These are phyloP conservation scores for Euthynnus affinis DNA, from an alignment of 2,797 vertebrate genomes.

Conservation along the genomic window DNA sequence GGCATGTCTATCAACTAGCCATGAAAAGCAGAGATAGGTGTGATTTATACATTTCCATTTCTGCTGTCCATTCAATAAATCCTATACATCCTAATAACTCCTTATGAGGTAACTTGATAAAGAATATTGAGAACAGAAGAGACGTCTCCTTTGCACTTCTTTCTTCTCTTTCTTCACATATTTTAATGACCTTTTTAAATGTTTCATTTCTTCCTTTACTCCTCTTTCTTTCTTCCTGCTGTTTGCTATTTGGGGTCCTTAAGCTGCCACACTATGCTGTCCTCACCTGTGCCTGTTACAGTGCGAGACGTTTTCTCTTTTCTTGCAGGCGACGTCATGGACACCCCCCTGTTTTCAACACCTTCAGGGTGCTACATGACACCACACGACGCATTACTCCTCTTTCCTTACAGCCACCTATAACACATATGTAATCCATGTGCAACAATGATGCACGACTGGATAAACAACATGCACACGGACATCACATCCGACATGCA, in stretches of 20 bases:
- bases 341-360: conserved; percentile 25
- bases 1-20: conserved; percentile 69
- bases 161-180: conserved; percentile 3
- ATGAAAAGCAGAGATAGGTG: conserved; percentile 74
- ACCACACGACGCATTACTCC: conserved; percentile 19
- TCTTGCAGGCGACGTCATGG: conserved; percentile 9
- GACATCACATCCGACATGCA: neutral
- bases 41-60: conserved; percentile 67
- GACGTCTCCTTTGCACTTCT: conserved; percentile 5
- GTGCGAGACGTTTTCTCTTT: conserved; percentile 5
- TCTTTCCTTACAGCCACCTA: conserved; percentile 25
- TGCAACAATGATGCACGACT: neutral
- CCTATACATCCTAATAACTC: conserved; percentile 50
- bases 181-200: conserved; percentile 27
- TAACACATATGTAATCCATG: conserved; percentile 9
- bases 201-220: neutral
- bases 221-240: neutral
- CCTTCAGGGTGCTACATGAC: conserved; percentile 52
- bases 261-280: neutral
- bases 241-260: conserved; percentile 10
- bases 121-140: neutral
- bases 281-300: neutral
- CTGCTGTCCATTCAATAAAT: conserved; percentile 56
- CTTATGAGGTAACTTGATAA: neutral
- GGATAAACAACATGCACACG: neutral